Evolutionary conservation across 1,140 invertebrate species (phyloP).

Genomic region (Megalonaias nervosa): DNA sequence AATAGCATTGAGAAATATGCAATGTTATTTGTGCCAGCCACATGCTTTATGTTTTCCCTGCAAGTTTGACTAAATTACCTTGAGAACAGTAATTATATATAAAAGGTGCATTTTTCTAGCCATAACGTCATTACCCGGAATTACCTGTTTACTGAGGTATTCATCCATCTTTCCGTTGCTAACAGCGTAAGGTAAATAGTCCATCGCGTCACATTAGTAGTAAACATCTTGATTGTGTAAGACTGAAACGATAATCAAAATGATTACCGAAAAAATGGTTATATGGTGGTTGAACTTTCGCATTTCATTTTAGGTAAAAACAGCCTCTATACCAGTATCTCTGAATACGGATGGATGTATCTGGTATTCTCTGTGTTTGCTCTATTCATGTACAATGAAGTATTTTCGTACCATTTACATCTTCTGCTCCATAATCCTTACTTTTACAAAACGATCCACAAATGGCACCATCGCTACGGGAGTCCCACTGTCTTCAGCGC

Average conservation of each 20-base stretch:
- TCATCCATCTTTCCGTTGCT: too few species aligned
- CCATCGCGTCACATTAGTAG: too few species aligned
- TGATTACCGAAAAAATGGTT: too few species aligned
- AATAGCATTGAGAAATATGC: neutral
- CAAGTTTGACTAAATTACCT: too few species aligned
- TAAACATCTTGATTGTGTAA: too few species aligned
- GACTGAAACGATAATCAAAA: too few species aligned
- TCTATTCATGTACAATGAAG: conserved; percentile 75
- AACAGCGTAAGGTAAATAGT: too few species aligned
- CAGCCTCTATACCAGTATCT: conserved; percentile 78
- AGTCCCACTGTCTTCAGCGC: conserved; percentile 83
- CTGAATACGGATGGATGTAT: conserved; percentile 79
- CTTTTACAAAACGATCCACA: conserved; percentile 82
- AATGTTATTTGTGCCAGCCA: neutral
- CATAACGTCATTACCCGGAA: too few species aligned
- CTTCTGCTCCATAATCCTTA: conserved; percentile 80
- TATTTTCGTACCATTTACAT: conserved; percentile 80
- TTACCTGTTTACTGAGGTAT: too few species aligned
- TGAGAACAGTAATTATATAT: too few species aligned
- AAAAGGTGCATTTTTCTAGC: too few species aligned
- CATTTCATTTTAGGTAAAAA: conserved; percentile 70
- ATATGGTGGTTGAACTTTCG: too few species aligned
- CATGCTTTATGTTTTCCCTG: neutral
- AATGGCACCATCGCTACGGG: conserved; percentile 83
- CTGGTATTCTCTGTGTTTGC: conserved; percentile 42